Evolutionary conservation across 92 coral and sea anemone genomes (phyloP), one percentile per base, ranked within the genome.

Genomic region (Umimayanthus kanabou): DNA sequence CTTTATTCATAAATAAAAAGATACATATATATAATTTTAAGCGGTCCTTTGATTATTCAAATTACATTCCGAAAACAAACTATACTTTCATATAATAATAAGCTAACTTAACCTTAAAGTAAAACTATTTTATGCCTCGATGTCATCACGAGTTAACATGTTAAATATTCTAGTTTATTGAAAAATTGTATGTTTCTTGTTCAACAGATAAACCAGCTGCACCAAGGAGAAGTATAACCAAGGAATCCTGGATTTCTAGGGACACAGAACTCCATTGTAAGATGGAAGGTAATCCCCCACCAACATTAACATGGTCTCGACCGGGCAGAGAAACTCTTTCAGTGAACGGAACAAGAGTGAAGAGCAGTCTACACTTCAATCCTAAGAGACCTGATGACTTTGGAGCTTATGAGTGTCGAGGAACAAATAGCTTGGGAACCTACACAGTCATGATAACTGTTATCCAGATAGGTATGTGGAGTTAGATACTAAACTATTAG

Each of bases 261-360:
- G 65, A 61, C 13, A 87, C 90, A 4, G 9, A 61, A 1, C 66
- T 90, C 39, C 7, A 37, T 5, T 91, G 93, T 71, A 67, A 79
- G 37, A 53, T 83, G 81, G 61, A 82, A 39, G 88, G 88, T 13
- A 23, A 67, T 4, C 93, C 93, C 22, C 84, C 47, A 1, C 93
- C 93, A 43, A 29, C 6, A 61, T 23, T 90, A 37, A 80, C 90
- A 7, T 90, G 93, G 93, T 87, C 93, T 58, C 80, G 81, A 50
- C 76, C 74, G 53, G 90, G 85, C 43, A 76, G 49, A 18, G 71
- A 30, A 6, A 33, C 40, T 18, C 25, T n/a, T 66, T 45, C 77
- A 18, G 85, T 76, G 3, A 74, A 67, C 61, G 93, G 81, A 0
- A 33, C 64, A 40, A 45, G 16, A 65, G 85, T 82, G 11, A 76